Conservation (phyloP, 2,888 invertebrate species). For the Nesidiocoris tenuis region DNA sequence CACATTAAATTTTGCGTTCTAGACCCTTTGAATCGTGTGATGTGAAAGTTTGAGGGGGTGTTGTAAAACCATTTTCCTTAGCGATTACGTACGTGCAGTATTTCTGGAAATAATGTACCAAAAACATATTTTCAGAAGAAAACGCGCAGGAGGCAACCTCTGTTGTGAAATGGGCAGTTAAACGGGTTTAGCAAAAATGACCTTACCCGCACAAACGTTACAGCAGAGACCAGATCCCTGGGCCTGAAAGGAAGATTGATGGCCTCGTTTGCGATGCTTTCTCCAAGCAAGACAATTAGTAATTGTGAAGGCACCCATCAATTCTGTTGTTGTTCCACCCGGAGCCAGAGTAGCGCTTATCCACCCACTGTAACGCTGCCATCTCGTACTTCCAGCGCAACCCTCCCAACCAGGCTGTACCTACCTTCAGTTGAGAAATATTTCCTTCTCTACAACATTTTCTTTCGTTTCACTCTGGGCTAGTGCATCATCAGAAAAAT, state of each 20-base stretch:
- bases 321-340: slow-evolving; percentile 44
- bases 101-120: too few species aligned
- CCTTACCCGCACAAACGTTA: not conserved
- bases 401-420: too few species aligned
- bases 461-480: too few species aligned
- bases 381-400: not conserved
- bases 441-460: too few species aligned
- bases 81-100: too few species aligned
- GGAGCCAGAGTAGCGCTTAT: not conserved
- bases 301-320: slow-evolving; percentile 48
- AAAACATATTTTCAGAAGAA: too few species aligned
- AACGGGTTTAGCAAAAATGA: not conserved
- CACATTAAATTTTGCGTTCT: too few species aligned
- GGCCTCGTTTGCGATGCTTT: slow-evolving; percentile 48
- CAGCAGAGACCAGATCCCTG: not conserved
- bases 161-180: not conserved
- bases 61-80: too few species aligned
- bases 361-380: not conserved
- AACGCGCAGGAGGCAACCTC: not conserved
- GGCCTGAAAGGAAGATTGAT: slow-evolving; percentile 48
- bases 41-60: too few species aligned
- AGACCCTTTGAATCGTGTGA: too few species aligned
- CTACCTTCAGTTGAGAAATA: too few species aligned
- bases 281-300: slow-evolving; percentile 49
- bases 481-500: too few species aligned